phyloP scores from a whole-genome alignment of 2,113 vertebrate genomes.

The Grantiella picta region DNA sequence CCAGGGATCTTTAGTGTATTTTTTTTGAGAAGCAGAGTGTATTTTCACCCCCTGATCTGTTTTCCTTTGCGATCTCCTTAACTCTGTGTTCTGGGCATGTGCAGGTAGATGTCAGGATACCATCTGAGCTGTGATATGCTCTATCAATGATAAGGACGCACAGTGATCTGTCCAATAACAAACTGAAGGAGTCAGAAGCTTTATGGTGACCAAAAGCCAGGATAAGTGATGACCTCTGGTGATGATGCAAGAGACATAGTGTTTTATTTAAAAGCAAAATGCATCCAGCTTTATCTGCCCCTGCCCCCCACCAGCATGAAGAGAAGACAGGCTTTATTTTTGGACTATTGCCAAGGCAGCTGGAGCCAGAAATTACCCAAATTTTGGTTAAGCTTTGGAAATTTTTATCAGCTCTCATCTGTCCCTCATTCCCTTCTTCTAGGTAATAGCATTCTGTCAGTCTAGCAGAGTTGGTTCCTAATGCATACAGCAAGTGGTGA shows the following conservation, averaged over 20 bases:
- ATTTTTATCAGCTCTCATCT: neutral
- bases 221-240: neutral
- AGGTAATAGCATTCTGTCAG: neutral
- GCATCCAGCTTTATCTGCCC: neutral
- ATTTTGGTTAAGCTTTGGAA: constrained; percentile 12
- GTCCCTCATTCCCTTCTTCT: neutral
- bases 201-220: neutral
- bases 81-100: neutral
- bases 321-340: neutral
- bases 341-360: neutral
- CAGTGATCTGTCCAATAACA: neutral
- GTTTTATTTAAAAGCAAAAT: neutral
- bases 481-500: neutral
- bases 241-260: neutral
- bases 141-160: neutral
- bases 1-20: neutral
- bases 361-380: neutral
- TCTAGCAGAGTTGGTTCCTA: neutral
- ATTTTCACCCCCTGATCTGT: neutral
- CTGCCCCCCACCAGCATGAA: neutral
- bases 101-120: neutral
- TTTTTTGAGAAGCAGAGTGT: neutral
- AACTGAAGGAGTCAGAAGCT: neutral
- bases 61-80: neutral
- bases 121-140: neutral